Conservation (phyloP, 2,113 vertebrate genomes). For the Phaetusa simplex region DNA sequence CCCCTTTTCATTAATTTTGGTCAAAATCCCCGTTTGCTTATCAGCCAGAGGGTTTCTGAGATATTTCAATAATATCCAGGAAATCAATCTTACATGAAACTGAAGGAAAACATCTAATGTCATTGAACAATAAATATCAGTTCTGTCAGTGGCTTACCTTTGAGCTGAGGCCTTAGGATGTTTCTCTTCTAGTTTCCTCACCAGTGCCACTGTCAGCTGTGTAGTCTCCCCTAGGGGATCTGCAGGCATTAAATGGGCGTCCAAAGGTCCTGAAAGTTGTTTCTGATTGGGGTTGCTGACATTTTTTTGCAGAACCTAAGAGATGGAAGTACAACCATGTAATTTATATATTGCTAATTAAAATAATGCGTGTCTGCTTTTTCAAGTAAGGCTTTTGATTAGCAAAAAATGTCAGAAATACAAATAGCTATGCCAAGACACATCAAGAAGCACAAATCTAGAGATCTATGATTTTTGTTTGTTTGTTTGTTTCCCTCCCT, state of each 20-base stretch:
- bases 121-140: conserved; percentile 93
- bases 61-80: conserved; percentile 90
- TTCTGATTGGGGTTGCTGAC: conserved; percentile 65
- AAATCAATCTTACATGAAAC: conserved; percentile 94
- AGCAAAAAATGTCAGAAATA: conserved; percentile 50
- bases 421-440: conserved; percentile 42
- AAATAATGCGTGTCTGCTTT: conserved; percentile 46
- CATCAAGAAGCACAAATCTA: conserved; percentile 3
- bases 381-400: conserved; percentile 26
- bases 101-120: conserved; percentile 93
- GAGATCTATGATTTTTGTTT: not conserved
- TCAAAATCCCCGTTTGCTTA: conserved; percentile 74
- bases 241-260: conserved; percentile 69
- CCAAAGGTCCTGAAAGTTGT: conserved; percentile 69
- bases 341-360: conserved; percentile 43
- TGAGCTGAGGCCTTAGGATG: conserved; percentile 84
- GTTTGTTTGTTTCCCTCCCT: not conserved
- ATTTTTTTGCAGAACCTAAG: conserved; percentile 65
- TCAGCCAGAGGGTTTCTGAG: conserved; percentile 85
- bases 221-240: conserved; percentile 69
- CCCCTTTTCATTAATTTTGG: conserved; percentile 72
- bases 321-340: conserved; percentile 45
- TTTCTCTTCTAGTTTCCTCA: conserved; percentile 83
- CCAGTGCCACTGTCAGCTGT: conserved; percentile 81
- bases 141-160: conserved; percentile 88